Conservation (phyloP, 2,797 vertebrate genomes). For the Gymnopithys bicolor region DNA sequence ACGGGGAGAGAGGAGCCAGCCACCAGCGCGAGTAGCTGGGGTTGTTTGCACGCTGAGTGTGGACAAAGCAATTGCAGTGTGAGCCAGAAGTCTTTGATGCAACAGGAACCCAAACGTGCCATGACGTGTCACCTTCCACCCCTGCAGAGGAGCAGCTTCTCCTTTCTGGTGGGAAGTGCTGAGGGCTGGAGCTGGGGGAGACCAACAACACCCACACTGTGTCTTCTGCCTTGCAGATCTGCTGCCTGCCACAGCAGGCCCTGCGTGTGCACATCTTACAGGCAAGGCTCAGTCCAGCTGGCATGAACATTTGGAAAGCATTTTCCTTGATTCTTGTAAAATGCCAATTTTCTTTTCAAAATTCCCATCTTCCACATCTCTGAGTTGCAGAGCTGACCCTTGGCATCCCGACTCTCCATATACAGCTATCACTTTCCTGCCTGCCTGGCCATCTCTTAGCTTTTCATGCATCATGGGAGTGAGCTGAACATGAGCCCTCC, state of each 20-base stretch:
- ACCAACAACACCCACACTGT: accelerated
- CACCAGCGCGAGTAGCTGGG: not conserved
- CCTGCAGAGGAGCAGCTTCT: not conserved
- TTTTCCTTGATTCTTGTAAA: not conserved
- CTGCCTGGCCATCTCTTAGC: not conserved
- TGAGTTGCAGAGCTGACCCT: not conserved
- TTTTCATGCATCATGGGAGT: not conserved
- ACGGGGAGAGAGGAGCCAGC: not conserved
- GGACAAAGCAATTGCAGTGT: not conserved
- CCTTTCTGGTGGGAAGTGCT: not conserved
- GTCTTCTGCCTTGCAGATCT: not conserved
- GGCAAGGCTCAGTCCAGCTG: not conserved
- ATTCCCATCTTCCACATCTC: not conserved
- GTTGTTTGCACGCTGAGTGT: accelerated
- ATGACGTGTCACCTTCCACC: accelerated
- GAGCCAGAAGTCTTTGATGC: not conserved
- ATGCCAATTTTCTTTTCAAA: not conserved
- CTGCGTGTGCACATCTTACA: not conserved
- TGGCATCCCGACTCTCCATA: not conserved
- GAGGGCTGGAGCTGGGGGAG: not conserved
- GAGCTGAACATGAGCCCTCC: not conserved
- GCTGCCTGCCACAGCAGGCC: not conserved
- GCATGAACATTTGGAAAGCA: not conserved
- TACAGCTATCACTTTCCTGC: not conserved
- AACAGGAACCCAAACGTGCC: not conserved